Percentiles rank a stretch among this genome's conserved stretches.
Conservation (phyloP, 64 coral and sea anemone species). For the Pocillopora verrucosa region DNA sequence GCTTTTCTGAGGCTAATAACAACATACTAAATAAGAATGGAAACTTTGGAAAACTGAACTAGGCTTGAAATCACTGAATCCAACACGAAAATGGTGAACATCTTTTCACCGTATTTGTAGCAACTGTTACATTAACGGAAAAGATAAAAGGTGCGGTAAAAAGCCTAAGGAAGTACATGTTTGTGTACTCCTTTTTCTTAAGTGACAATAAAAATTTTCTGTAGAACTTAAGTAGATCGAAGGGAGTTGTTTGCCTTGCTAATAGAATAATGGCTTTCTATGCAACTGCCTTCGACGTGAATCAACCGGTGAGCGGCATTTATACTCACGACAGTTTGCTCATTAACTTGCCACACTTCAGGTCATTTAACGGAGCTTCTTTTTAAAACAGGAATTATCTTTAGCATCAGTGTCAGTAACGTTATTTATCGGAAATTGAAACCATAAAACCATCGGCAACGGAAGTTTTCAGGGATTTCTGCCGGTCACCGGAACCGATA, state of each 20-base stretch:
- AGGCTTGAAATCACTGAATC: not conserved
- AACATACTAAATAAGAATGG: not conserved
- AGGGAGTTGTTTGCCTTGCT: not conserved
- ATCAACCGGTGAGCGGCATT: not conserved
- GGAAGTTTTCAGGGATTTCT: constrained; percentile 9
- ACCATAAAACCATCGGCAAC: not conserved
- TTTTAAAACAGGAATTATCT: not conserved
- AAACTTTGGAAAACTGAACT: not conserved
- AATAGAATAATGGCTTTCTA: not conserved
- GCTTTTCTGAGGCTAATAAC: not conserved
- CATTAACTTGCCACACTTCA: not conserved
- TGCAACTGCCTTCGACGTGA: not conserved
- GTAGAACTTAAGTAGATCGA: not conserved
- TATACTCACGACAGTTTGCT: not conserved
- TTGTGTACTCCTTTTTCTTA: constrained; percentile 8
- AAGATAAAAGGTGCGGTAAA: not conserved
- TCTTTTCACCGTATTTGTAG: not conserved
- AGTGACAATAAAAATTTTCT: not conserved
- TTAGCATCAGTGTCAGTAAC: constrained; percentile 5
- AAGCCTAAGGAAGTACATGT: not conserved
- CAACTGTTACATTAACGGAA: not conserved
- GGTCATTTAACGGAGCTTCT: not conserved
- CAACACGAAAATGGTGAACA: not conserved
- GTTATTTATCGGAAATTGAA: constrained; percentile 37
- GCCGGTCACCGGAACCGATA: constrained; percentile 29